Evolutionary conservation across 2,113 vertebrate genomes (phyloP).

Genomic region (Entelurus aequoreus): DNA sequence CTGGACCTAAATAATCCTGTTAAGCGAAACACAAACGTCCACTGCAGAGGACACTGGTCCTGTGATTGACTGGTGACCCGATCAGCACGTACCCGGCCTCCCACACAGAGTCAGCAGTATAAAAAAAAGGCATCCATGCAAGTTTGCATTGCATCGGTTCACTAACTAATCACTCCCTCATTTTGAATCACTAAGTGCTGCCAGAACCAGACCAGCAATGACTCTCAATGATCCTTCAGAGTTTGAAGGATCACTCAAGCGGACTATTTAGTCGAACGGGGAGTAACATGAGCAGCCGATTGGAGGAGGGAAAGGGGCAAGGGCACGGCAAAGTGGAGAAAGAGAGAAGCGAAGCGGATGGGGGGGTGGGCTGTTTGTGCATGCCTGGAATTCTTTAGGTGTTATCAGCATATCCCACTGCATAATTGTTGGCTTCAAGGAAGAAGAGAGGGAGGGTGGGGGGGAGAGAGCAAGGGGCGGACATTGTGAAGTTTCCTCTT

Average conservation of each 20-base stretch:
- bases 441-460: slow-evolving; percentile 2
- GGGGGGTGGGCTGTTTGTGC: slow-evolving; percentile 72
- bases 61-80: too few relatives aligned
- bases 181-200: too few relatives aligned
- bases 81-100: too few relatives aligned
- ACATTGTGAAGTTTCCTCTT: slow-evolving; percentile 12
- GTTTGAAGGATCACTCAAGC: slow-evolving; percentile 19
- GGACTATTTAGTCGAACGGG: slow-evolving; percentile 39
- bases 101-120: too few relatives aligned
- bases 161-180: background rate
- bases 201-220: background rate
- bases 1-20: too few relatives aligned
- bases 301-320: slow-evolving; percentile 36
- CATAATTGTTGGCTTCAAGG: slow-evolving; percentile 60
- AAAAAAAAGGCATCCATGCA: too few relatives aligned
- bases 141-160: background rate
- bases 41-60: too few relatives aligned
- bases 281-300: slow-evolving; percentile 51
- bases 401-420: slow-evolving; percentile 66
- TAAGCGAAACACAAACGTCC: too few relatives aligned
- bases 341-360: slow-evolving; percentile 39
- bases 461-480: slow-evolving; percentile 23
- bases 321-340: slow-evolving; percentile 36
- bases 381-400: slow-evolving; percentile 70
- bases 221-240: background rate